Conservation (phyloP, 2,113 vertebrate species). For the Phodopus roborovskii region DNA sequence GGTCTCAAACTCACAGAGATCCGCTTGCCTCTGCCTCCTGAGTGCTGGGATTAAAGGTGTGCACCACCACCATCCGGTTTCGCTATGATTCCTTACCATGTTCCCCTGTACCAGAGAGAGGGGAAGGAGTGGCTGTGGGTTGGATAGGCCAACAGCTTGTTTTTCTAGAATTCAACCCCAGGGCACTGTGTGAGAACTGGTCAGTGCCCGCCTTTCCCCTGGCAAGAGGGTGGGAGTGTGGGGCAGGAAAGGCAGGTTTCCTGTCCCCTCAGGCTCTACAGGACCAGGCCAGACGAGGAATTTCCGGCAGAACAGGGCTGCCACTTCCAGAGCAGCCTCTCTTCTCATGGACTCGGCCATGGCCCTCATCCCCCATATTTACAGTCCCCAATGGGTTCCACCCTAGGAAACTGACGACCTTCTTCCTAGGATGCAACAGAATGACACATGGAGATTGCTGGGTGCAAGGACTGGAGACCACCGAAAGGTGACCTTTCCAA, state of each 20-base stretch:
- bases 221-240: not conserved
- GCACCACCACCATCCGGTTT: too few relatives aligned
- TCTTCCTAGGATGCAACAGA: not conserved
- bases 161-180: constrained; percentile 41
- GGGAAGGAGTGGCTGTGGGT: not conserved
- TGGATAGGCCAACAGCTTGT: not conserved
- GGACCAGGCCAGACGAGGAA: constrained; percentile 42
- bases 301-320: constrained; percentile 50
- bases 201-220: not conserved
- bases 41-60: too few relatives aligned
- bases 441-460: accelerated
- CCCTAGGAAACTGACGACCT: not conserved
- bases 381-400: not conserved
- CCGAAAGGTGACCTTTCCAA: accelerated
- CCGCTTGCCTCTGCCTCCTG: too few relatives aligned
- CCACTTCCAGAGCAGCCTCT: too few relatives aligned
- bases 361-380: accelerated
- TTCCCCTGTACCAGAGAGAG: not conserved
- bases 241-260: constrained; percentile 76
- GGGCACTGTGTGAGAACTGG: not conserved
- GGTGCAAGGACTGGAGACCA: not conserved
- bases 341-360: not conserved
- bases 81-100: too few relatives aligned
- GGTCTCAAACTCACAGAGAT: too few relatives aligned
- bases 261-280: constrained; percentile 18